Base-by-base conservation (phyloP, 2,797 vertebrate genomes). In the Psittacula echo region DNA sequence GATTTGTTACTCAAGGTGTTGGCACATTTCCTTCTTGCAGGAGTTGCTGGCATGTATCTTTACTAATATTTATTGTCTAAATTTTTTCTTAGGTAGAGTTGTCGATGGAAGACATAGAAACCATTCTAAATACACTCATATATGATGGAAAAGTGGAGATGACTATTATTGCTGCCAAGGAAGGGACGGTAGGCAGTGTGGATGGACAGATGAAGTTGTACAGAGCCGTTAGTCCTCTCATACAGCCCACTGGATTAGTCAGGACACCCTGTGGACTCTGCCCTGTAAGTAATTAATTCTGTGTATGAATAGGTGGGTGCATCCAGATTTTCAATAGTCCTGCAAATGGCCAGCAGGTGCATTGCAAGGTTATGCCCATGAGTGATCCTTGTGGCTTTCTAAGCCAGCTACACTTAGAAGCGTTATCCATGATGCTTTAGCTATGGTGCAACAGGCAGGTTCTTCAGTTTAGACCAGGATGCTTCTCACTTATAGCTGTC, bases 21-120 rank as follows among this genome's bases (percentile, higher is more conserved):
- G 84, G 11, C 41, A 73, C 8, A 0, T 71, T 76, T 94, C 12
- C 17, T 87, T 9, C 50, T 50, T 70, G 45, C 18, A 75, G 56
- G 80, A 68, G 11, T 80, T 32, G 19, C 0, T 78, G 73, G 34
- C 7, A 3, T 3, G 2, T 0, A 0, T 47, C 27, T 91, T 86
- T n/a, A 24, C 37, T 62, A 76, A 37, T 58, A 30, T 21, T 22
- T 82, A 13, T 72, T 83, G 73, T 42, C 60, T 44, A 50, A 83
- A 91, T 64, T 84, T 14, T 51, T 95, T 89, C 95, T 76, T 95
- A 99, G 99, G 99, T 99, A 92, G 99, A 99, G 81, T 96, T 99
- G 95, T 99, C 99, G 39, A 99, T 99, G 99, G 99, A 99, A 83
- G 99, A 99, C 96, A 99, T 99, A 11, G 99, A 99, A 98, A 99